Percentiles rank a stretch among this genome's conserved stretches.
phyloP scores from a whole-genome alignment of 2,113 vertebrate genomes.

The Nanorana parkeri region DNA sequence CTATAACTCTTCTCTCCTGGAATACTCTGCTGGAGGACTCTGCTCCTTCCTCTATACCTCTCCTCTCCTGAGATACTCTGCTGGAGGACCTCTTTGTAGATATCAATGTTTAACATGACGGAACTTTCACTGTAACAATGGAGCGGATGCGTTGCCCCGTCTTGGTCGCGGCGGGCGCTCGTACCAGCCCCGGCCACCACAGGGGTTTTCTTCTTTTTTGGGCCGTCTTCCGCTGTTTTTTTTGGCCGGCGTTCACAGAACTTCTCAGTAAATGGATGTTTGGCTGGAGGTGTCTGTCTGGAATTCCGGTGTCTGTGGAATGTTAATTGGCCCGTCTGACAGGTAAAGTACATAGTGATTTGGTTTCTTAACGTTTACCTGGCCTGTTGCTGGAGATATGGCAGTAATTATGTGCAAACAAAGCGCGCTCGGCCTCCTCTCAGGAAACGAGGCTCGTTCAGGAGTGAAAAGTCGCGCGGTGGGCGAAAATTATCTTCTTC shows the following conservation, averaged over 20 bases:
- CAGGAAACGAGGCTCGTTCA: too few relatives aligned
- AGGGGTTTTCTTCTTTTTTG: background rate
- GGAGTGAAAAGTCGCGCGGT: too few relatives aligned
- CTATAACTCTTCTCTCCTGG: too few relatives aligned
- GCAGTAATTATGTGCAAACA: conserved; percentile 9
- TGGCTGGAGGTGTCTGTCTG: conserved; percentile 40
- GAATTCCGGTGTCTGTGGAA: conserved; percentile 1
- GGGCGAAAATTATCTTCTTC: too few relatives aligned
- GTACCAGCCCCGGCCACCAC: background rate
- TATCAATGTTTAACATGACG: too few relatives aligned
- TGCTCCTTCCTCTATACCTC: too few relatives aligned
- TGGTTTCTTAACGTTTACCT: background rate
- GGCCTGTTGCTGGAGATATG: background rate
- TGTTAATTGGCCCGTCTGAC: conserved; percentile 34
- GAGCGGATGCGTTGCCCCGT: background rate
- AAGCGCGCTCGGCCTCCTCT: background rate
- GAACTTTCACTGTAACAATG: too few relatives aligned
- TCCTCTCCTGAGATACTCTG: too few relatives aligned
- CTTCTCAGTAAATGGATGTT: conserved; percentile 12
- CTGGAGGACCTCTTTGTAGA: too few relatives aligned
- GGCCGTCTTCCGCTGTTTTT: background rate
- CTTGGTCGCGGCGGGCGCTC: background rate
- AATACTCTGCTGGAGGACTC: too few relatives aligned
- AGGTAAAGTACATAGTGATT: conserved; percentile 27
- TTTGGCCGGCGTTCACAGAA: conserved; percentile 23